These are phyloP conservation scores for Pterois miles DNA, from an alignment of 2,797 vertebrate species.

Conservation along the genomic window DNA sequence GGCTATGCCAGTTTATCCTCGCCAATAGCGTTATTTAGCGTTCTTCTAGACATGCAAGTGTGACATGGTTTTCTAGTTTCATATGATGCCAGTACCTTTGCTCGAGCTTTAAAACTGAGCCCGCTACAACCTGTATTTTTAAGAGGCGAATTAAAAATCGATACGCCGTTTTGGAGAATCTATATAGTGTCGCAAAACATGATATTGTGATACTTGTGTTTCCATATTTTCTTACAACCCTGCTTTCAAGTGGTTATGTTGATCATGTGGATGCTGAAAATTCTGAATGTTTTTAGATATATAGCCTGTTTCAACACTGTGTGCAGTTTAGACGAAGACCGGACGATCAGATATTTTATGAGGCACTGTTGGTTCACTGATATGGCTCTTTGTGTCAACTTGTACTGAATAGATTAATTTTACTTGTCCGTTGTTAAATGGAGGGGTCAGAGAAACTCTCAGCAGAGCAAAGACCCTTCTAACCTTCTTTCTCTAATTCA, in stretches of 20 bases:
- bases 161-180: too few relatives aligned
- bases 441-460: conserved; percentile 47
- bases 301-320: background rate
- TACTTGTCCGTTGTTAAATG: conserved; percentile 41
- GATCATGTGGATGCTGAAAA: background rate
- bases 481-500: conserved; percentile 57
- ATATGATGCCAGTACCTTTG: too few relatives aligned
- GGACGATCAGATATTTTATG: background rate
- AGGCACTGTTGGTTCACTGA: conserved; percentile 7
- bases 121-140: too few relatives aligned
- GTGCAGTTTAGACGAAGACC: background rate
- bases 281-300: background rate
- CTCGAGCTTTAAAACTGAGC: too few relatives aligned
- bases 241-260: background rate
- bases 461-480: conserved; percentile 41
- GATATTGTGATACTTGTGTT: too few relatives aligned
- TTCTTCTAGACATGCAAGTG: too few relatives aligned
- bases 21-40: rapidly evolving
- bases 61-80: too few relatives aligned
- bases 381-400: conserved; percentile 4
- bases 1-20: too few relatives aligned
- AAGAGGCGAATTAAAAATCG: too few relatives aligned
- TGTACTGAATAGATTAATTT: conserved; percentile 40
- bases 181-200: too few relatives aligned
- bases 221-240: rapidly evolving